A percentile compares a stretch with the other conserved stretches of the same genome.
phyloP scores from a whole-genome alignment of 2,888 invertebrate genomes.

The Leptopilina drosophilae region DNA sequence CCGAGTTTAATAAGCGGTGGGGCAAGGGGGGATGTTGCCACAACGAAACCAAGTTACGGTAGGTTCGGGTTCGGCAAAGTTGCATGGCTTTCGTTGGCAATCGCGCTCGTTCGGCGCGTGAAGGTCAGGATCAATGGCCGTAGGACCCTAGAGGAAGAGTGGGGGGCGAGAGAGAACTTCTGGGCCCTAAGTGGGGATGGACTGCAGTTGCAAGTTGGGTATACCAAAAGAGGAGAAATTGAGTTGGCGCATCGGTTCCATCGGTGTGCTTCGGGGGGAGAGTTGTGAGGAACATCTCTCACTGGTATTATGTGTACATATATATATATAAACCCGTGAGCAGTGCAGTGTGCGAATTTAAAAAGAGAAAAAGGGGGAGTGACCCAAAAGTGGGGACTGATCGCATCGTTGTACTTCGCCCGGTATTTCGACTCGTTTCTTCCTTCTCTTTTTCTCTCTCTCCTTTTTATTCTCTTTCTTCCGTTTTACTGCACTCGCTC shows the following conservation, averaged over 20 bases:
- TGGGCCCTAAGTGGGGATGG: constrained; percentile 50
- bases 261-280: constrained; percentile 48
- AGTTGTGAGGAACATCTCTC: constrained; percentile 19
- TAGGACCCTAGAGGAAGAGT: constrained; percentile 68
- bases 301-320: background rate
- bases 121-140: constrained; percentile 78
- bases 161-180: constrained; percentile 45
- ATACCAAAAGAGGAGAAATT: constrained; percentile 73
- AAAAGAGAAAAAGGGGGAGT: constrained; percentile 49
- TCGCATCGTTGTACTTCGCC: constrained; percentile 55
- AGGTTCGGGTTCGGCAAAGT: constrained; percentile 75
- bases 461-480: constrained; percentile 41
- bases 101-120: constrained; percentile 76
- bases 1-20: constrained; percentile 39
- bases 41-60: constrained; percentile 67
- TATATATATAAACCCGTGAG: background rate
- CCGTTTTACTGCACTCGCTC: constrained; percentile 31
- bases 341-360: constrained; percentile 39
- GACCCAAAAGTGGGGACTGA: constrained; percentile 40
- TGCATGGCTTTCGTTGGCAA: constrained; percentile 72
- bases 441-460: constrained; percentile 29
- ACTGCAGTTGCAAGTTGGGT: constrained; percentile 63
- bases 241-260: constrained; percentile 66
- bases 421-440: constrained; percentile 57
- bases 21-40: constrained; percentile 44